phyloP scores from a whole-genome alignment of 2,113 vertebrate genomes.

The Bubo scandiacus region DNA sequence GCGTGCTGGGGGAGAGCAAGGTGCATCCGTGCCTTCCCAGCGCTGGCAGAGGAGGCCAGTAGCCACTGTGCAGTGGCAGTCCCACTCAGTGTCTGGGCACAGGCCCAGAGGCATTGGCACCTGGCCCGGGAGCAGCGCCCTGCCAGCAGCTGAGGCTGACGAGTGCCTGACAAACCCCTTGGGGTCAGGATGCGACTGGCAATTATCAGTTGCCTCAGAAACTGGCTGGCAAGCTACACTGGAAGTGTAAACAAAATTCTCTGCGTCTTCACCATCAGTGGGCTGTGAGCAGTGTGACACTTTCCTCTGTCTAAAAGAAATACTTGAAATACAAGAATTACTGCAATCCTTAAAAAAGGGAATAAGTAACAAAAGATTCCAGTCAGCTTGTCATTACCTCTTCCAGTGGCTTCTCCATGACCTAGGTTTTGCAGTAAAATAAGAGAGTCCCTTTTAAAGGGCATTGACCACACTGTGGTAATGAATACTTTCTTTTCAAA shows the following conservation, averaged over 20 bases:
- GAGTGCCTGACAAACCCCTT: not conserved
- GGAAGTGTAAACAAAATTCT: not conserved
- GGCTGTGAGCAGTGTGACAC: not conserved
- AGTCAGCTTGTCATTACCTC: not conserved
- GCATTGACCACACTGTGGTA: not conserved
- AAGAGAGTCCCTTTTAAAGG: not conserved
- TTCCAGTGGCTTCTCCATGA: not conserved
- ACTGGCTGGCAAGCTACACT: not conserved
- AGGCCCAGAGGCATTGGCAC: not conserved
- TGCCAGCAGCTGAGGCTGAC: rapidly evolving
- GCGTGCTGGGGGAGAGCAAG: not conserved
- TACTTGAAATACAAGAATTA: not conserved
- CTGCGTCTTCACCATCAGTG: not conserved
- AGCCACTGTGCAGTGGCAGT: not conserved
- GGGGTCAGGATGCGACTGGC: not conserved
- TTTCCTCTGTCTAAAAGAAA: not conserved
- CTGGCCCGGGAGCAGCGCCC: rapidly evolving
- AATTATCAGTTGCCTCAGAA: not conserved
- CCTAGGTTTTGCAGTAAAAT: not conserved
- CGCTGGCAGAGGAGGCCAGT: rapidly evolving
- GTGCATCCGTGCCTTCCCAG: no score
- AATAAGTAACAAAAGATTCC: not conserved
- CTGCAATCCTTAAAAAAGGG: not conserved
- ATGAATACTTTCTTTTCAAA: not conserved
- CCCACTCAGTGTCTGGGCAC: rapidly evolving